Conservation (phyloP, 2,113 vertebrate species). For the Heterotilapia buettikoferi region DNA sequence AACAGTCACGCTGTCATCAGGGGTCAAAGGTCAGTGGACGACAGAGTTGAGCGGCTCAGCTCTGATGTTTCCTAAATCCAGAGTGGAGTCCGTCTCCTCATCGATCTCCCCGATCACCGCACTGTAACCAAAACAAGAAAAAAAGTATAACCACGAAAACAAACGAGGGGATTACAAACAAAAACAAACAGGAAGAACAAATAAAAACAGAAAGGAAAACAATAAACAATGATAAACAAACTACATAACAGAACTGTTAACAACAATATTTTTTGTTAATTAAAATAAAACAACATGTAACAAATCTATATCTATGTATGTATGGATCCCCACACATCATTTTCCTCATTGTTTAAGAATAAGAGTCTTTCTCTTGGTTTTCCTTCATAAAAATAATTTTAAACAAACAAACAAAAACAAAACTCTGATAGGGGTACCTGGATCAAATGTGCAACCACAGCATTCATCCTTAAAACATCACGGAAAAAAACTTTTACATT, state of each 20-base stretch:
- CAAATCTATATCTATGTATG: background rate
- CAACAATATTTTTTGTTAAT: background rate
- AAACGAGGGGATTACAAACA: background rate
- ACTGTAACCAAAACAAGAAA: conserved; percentile 54
- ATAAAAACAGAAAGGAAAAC: background rate
- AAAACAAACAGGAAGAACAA: background rate
- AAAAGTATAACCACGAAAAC: background rate
- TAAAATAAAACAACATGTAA: background rate
- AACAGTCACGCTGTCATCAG: background rate
- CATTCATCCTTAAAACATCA: background rate
- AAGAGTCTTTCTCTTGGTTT: background rate
- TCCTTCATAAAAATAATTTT: background rate
- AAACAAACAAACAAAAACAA: background rate
- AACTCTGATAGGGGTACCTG: background rate
- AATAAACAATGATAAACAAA: background rate
- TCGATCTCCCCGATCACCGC: conserved; percentile 98
- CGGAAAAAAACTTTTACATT: background rate
- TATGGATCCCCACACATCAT: background rate
- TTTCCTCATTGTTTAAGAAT: background rate
- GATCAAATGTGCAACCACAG: background rate
- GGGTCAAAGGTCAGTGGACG: conserved; percentile 78
- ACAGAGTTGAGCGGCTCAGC: conserved; percentile 96
- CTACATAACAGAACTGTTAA: background rate
- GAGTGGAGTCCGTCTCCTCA: conserved; percentile 93
- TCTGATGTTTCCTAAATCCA: conserved; percentile 94